phyloP scores from a whole-genome alignment of 2,797 vertebrate genomes.

The Enteromius argenteus region DNA sequence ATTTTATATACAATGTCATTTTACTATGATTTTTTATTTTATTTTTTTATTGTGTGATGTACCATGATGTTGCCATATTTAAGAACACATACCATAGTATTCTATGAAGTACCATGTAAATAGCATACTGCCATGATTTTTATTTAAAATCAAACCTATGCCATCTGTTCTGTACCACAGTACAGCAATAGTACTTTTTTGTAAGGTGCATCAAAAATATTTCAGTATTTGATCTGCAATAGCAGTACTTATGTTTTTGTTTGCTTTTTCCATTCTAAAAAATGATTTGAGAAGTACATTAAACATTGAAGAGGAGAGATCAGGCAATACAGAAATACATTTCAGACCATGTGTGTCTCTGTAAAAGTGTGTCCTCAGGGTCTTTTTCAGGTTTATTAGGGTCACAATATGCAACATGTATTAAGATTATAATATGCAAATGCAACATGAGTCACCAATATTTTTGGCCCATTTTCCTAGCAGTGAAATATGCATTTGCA shows the following conservation, averaged over 20 bases:
- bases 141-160: not conserved
- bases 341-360: not conserved
- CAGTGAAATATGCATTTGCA: conserved; percentile 11
- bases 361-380: not conserved
- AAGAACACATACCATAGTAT: not conserved
- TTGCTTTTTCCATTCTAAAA: not conserved
- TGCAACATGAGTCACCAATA: conserved; percentile 5
- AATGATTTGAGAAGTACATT: not conserved
- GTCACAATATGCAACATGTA: conserved; percentile 10
- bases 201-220: not conserved
- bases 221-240: not conserved
- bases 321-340: not conserved
- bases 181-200: not conserved
- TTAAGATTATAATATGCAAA: conserved; percentile 18
- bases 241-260: not conserved
- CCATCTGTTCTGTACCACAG: not conserved
- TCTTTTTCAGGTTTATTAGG: not conserved
- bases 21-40: not conserved
- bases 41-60: not conserved
- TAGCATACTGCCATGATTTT: not conserved
- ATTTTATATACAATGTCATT: not conserved
- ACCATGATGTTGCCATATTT: not conserved
- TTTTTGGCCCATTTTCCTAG: not conserved
- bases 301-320: not conserved
- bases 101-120: not conserved